These are phyloP conservation scores for Pristionchus exspectatus DNA, from an alignment of 2,888 invertebrate genomes.

Conservation along the genomic window DNA sequence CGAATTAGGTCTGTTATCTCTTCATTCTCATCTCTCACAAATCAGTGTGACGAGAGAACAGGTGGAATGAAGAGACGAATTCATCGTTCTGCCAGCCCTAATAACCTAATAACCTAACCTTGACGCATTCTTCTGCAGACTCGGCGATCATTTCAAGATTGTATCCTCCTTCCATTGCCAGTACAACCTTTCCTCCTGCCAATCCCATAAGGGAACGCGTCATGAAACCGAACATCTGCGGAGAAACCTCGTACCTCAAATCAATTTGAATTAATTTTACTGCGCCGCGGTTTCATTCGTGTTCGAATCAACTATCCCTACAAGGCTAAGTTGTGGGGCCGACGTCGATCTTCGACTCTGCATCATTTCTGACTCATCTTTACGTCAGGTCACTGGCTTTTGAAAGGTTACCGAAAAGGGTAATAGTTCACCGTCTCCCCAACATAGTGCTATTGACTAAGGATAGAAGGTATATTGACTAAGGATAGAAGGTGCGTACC, in stretches of 20 bases:
- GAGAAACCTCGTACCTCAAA: conserved; percentile 89
- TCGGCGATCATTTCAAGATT: conserved; percentile 97
- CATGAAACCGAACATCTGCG: conserved; percentile 90
- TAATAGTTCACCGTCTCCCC: too few relatives aligned
- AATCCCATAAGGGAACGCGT: conserved; percentile 92
- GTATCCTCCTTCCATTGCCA: conserved; percentile 84
- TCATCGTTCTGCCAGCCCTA: neutral
- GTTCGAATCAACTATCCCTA: too few relatives aligned
- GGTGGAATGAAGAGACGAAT: too few relatives aligned
- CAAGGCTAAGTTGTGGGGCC: too few relatives aligned
- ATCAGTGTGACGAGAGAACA: neutral
- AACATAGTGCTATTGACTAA: too few relatives aligned
- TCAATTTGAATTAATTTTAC: too few relatives aligned
- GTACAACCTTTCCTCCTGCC: conserved; percentile 82
- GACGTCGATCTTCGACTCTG: too few relatives aligned
- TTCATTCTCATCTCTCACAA: too few relatives aligned
- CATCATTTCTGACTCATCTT: neutral
- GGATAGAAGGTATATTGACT: too few relatives aligned
- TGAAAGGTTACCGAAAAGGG: neutral
- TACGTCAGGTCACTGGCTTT: neutral
- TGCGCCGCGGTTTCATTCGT: too few relatives aligned
- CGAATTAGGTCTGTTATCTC: too few relatives aligned
- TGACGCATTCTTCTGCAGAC: conserved; percentile 95
- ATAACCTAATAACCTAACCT: conserved; percentile 82
- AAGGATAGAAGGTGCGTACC: conserved; percentile 80